phyloP scores from a whole-genome alignment of 1,140 invertebrate genomes.

The Saccostrea glomerata region DNA sequence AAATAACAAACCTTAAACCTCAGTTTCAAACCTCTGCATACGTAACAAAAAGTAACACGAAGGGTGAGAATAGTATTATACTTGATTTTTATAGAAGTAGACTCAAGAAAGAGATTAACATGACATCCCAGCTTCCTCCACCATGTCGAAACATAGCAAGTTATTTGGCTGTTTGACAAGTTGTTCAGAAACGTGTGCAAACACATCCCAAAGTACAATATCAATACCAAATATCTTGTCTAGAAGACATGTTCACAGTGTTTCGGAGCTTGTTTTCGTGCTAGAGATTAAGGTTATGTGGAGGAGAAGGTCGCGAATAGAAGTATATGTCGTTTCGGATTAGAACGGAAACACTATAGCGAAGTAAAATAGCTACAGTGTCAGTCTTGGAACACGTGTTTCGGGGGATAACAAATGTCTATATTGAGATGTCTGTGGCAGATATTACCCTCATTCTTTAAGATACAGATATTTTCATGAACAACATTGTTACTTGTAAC shows the following conservation, averaged over 20 bases:
- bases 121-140: background rate
- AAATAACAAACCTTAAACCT: too few relatives aligned
- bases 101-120: background rate
- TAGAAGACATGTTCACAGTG: constrained; percentile 12
- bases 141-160: background rate
- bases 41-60: too few relatives aligned
- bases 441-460: background rate
- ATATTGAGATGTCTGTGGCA: background rate
- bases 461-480: background rate
- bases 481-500: background rate
- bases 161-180: constrained; percentile 35
- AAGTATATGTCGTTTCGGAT: background rate
- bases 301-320: constrained; percentile 18
- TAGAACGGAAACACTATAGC: constrained; percentile 16
- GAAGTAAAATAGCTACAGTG: background rate
- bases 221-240: constrained; percentile 31
- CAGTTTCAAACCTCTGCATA: too few relatives aligned
- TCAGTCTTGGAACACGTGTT: constrained; percentile 17
- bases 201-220: background rate
- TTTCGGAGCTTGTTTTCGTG: constrained; percentile 9
- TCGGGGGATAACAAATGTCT: constrained; percentile 23
- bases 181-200: constrained; percentile 30
- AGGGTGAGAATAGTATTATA: background rate
- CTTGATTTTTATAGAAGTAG: background rate
- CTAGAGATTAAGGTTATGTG: constrained; percentile 31